These are phyloP conservation scores for Calypte anna DNA, from an alignment of 2,113 vertebrate genomes.

Conservation along the genomic window DNA sequence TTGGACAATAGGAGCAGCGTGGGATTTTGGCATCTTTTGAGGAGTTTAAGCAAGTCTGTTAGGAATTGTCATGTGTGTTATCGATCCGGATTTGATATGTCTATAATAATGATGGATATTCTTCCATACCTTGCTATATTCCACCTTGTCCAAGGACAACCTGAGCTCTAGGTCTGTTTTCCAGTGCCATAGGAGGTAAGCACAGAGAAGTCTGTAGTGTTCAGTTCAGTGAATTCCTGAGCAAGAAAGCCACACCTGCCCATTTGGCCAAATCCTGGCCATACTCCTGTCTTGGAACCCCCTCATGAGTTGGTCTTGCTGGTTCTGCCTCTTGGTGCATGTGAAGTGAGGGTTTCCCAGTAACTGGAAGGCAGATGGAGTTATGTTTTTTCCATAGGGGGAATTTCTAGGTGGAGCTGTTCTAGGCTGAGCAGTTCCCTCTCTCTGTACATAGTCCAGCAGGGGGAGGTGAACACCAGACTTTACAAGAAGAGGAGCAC, in stretches of 20 bases:
- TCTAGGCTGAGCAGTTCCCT: not conserved
- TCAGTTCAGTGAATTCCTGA: not conserved
- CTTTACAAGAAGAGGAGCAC: not conserved
- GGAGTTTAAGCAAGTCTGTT: not conserved
- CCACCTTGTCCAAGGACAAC: not conserved
- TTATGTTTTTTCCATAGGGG: not conserved
- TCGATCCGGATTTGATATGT: not conserved
- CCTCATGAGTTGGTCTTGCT: not conserved
- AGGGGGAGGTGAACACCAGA: constrained; percentile 26
- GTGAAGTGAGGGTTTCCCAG: not conserved
- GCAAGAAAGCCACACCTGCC: not conserved
- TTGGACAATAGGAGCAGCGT: not conserved
- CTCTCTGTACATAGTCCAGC: not conserved
- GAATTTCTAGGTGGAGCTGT: not conserved
- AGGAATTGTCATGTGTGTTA: not conserved
- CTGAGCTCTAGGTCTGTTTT: not conserved
- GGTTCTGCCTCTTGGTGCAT: not conserved
- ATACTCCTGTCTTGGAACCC: not conserved
- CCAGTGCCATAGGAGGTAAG: not conserved
- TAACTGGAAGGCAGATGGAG: not conserved
- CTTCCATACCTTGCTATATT: not conserved
- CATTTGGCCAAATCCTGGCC: not conserved
- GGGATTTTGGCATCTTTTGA: not conserved
- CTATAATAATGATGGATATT: not conserved
- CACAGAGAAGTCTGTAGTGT: not conserved